These are phyloP conservation scores for Acestrorhynchus altus DNA, from an alignment of 2,797 vertebrate genomes.

Conservation along the genomic window DNA sequence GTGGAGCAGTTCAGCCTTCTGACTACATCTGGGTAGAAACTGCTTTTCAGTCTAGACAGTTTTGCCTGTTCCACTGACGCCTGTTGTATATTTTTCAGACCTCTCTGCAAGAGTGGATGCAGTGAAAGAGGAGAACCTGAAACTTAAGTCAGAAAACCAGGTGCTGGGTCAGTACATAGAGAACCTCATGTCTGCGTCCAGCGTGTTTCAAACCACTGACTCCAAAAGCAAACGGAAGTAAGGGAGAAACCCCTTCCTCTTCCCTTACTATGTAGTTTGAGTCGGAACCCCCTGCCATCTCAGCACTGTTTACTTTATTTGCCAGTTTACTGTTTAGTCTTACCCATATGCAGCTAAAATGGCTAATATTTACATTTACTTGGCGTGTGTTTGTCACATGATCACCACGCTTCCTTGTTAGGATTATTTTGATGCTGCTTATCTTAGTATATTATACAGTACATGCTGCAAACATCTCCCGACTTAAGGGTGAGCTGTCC, in stretches of 20 bases:
- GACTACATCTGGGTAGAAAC: no score
- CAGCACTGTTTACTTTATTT: constrained; percentile 14
- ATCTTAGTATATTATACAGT: neutral
- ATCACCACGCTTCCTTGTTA: neutral
- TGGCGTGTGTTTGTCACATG: constrained; percentile 9
- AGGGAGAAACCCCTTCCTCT: constrained; percentile 44
- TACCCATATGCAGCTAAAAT: constrained; percentile 27
- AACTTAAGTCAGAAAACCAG: constrained; percentile 99
- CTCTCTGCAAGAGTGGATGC: constrained; percentile 96
- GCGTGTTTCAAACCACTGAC: constrained; percentile 98
- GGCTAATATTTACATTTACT: constrained; percentile 46
- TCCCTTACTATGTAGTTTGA: constrained; percentile 4
- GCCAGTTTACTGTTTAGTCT: neutral
- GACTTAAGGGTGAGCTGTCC: constrained; percentile 18
- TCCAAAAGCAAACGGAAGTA: constrained; percentile 98
- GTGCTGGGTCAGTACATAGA: constrained; percentile 99
- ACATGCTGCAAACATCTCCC: constrained; percentile 2
- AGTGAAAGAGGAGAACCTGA: constrained; percentile 99
- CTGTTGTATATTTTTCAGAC: constrained; percentile 73
- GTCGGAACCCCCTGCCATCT: constrained; percentile 11
- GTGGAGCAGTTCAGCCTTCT: no score
- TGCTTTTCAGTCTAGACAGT: no score
- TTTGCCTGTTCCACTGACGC: neutral
- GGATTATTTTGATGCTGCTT: constrained; percentile 12
- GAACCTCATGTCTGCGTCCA: constrained; percentile 99